phyloP scores from a whole-genome alignment of 2,888 invertebrate genomes.

The Patella ulyssiponensis region DNA sequence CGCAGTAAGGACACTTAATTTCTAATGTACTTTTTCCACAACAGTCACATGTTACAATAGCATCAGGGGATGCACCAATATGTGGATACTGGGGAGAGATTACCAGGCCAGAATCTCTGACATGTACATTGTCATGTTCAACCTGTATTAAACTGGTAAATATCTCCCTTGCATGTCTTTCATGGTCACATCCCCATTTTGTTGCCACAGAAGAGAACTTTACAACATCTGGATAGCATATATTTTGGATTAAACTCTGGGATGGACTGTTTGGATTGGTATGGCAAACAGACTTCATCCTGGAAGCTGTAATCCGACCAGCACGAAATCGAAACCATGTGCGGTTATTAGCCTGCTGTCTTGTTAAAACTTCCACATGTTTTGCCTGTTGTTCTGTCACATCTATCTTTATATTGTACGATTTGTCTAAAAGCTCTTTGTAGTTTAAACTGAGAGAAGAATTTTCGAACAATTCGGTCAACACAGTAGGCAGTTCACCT shows the following conservation, averaged over 20 bases:
- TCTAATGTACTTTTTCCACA: slow-evolving; percentile 22
- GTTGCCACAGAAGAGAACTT: slow-evolving; percentile 18
- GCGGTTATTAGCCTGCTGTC: slow-evolving; percentile 23
- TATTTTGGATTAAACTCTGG: slow-evolving; percentile 16
- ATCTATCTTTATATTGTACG: not conserved
- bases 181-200: slow-evolving; percentile 20
- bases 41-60: slow-evolving; percentile 25
- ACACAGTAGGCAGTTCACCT: not conserved
- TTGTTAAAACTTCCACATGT: slow-evolving; percentile 24
- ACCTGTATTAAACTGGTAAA: not conserved
- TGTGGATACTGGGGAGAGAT: slow-evolving; percentile 14
- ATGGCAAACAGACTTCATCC: slow-evolving; percentile 29
- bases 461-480: not conserved
- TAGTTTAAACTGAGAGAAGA: not conserved
- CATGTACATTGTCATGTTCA: slow-evolving; percentile 18
- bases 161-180: slow-evolving; percentile 18
- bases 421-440: not conserved
- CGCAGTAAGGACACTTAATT: slow-evolving; percentile 28
- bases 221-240: slow-evolving; percentile 24
- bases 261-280: slow-evolving; percentile 14
- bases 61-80: slow-evolving; percentile 29
- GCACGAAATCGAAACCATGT: slow-evolving; percentile 30
- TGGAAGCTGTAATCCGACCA: slow-evolving; percentile 34
- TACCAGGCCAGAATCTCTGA: slow-evolving; percentile 17
- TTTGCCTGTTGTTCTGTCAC: slow-evolving; percentile 18